Base-by-base conservation (phyloP, 2,797 vertebrate species). In the Sphenodon punctatus region DNA sequence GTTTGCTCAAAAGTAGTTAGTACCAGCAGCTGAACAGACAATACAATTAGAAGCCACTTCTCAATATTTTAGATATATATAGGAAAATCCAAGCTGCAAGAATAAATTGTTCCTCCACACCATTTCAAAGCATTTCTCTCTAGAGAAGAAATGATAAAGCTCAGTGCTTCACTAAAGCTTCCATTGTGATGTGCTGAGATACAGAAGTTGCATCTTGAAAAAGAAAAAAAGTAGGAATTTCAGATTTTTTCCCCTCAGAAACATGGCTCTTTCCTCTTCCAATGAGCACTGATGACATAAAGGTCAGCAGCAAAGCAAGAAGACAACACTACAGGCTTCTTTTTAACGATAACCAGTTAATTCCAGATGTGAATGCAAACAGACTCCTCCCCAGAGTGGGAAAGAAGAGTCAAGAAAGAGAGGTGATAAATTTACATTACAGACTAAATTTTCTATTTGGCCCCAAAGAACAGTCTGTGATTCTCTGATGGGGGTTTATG, bases 21-120 rank as follows among this genome's bases (percentile, higher is more conserved):
- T 2, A 22, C 48, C 10, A 1, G 15, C 4, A 22, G 42, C 11
- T 56, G n/a, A 78, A 45, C 30, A 3, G 19, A 10, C 17, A 14
- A 61, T 38, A 4, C 2, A 55, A 7, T 34, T 41, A 59, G 4
- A 0, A 1, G 66, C 49, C n/a, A 0, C 20, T 2, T 32, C 7
- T 73, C 4, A 0, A 75, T 14, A 55, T 43, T 34, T 32, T 27
- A 67, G 16, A 30, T 27, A 45, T 19, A 55, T 7, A 59, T 46
- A 46, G 45, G 22, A 46, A 46, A 46, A 46, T n/a, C n/a, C n/a
- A 25, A 27, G 32, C 16, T 10, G 22, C 12, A 56, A 30, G 12
- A 34, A 1, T 36, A 41, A 73, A 46, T 3, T 66, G 56, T 12
- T 3, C 34, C 38, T 65, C 13, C 15, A 12, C 34, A 39, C 25